phyloP scores from a whole-genome alignment of 1,140 invertebrate species.

The Eurosta solidaginis region DNA sequence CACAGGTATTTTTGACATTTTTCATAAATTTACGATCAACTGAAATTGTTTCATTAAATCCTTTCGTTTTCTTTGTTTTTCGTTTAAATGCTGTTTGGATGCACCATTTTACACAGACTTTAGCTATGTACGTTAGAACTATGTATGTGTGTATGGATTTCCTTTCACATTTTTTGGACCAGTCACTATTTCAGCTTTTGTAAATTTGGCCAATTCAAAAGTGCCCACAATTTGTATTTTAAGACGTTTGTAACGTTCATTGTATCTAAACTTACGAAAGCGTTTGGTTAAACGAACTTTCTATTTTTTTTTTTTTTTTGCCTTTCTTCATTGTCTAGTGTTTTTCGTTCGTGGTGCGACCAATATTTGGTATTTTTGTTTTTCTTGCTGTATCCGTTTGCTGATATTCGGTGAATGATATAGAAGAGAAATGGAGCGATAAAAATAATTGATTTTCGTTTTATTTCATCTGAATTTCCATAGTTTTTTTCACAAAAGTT shows the following conservation, averaged over 20 bases:
- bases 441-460: too few species aligned
- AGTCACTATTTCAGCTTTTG: neutral
- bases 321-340: neutral
- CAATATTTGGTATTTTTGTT: neutral
- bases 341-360: neutral
- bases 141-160: too few species aligned
- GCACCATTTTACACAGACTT: neutral
- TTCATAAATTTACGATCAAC: too few species aligned
- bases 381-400: neutral
- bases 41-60: too few species aligned
- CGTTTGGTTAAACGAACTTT: slow-evolving; percentile 19
- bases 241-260: neutral
- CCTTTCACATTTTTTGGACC: neutral
- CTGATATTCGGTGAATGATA: neutral
- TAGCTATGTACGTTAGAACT: too few species aligned
- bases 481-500: too few species aligned
- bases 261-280: neutral
- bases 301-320: slow-evolving; percentile 14
- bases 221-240: neutral
- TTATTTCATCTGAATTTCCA: too few species aligned
- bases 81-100: neutral
- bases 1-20: too few species aligned
- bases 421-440: too few species aligned
- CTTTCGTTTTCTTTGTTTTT: too few species aligned
- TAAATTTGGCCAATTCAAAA: slow-evolving; percentile 12